Evolutionary conservation across 2,888 invertebrate species (phyloP).

Genomic region (Ochropleura plecta): DNA sequence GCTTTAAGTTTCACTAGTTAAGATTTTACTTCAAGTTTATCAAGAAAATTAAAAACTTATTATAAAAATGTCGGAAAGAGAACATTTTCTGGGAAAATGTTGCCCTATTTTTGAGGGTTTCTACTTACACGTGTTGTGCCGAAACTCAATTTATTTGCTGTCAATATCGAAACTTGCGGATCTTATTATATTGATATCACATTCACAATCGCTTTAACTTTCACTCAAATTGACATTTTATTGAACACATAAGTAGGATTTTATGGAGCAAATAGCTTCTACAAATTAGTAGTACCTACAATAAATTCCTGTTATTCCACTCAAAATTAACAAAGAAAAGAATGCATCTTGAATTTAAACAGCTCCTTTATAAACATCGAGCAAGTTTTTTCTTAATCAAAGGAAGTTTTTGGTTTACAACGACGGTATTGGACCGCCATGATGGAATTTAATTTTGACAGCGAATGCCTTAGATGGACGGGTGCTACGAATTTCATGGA

Average conservation of each 20-base stretch:
- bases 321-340: neutral
- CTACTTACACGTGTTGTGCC: slow-evolving; percentile 10
- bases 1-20: slow-evolving; percentile 29
- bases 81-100: slow-evolving; percentile 2
- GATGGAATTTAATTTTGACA: slow-evolving; percentile 66
- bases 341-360: neutral
- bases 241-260: neutral
- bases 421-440: slow-evolving; percentile 41
- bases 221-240: slow-evolving; percentile 16
- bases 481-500: slow-evolving; percentile 70
- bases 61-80: slow-evolving; percentile 20
- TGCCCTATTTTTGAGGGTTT: slow-evolving; percentile 4
- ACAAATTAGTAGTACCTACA: neutral
- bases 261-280: neutral
- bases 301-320: no score
- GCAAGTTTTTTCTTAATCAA: slow-evolving; percentile 43
- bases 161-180: slow-evolving; percentile 15
- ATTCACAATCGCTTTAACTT: slow-evolving; percentile 11
- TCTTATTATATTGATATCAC: slow-evolving; percentile 1
- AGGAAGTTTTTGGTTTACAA: slow-evolving; percentile 38
- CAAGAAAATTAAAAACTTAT: slow-evolving; percentile 37
- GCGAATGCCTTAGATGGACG: slow-evolving; percentile 54
- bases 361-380: slow-evolving; percentile 1
- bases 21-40: slow-evolving; percentile 33
- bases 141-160: slow-evolving; percentile 38